A percentile compares a stretch with the other conserved stretches of the same genome.
Conservation (phyloP, 1,140 invertebrate genomes). For the Calosoma granatense region DNA sequence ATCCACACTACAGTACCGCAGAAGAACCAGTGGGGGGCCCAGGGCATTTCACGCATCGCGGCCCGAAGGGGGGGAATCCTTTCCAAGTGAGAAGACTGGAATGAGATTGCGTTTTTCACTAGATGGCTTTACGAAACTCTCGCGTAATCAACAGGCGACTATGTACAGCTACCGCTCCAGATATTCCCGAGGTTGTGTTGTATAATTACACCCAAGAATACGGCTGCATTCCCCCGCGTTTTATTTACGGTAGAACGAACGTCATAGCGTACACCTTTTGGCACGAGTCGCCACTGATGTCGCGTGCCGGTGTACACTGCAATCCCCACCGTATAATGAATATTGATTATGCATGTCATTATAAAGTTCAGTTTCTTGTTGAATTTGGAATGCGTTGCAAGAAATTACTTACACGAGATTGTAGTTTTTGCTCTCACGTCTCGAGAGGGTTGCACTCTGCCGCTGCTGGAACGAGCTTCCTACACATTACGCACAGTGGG, state of each 20-base stretch:
- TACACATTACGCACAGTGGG: no score
- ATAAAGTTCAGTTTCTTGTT: conserved; percentile 7
- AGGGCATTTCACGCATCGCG: not conserved
- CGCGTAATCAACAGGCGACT: not conserved
- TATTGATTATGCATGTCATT: conserved; percentile 6
- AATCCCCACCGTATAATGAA: not conserved
- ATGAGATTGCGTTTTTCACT: not conserved
- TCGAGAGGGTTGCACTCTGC: no score
- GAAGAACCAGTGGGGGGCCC: not conserved
- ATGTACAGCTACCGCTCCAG: not conserved
- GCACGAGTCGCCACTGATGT: not conserved
- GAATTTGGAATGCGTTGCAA: not conserved
- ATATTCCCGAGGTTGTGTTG: not conserved
- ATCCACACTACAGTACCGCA: not conserved
- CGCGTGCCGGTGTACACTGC: not conserved
- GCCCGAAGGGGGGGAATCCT: not conserved
- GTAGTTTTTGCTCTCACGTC: not conserved
- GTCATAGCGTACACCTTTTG: not conserved
- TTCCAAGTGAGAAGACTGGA: not conserved
- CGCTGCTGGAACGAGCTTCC: no score
- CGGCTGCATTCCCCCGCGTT: not conserved
- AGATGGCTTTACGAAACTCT: not conserved
- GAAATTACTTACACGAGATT: conserved; percentile 6
- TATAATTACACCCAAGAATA: not conserved
- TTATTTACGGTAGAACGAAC: not conserved